Base-by-base conservation (phyloP, 2,113 vertebrate species). In the Carlito syrichta region DNA sequence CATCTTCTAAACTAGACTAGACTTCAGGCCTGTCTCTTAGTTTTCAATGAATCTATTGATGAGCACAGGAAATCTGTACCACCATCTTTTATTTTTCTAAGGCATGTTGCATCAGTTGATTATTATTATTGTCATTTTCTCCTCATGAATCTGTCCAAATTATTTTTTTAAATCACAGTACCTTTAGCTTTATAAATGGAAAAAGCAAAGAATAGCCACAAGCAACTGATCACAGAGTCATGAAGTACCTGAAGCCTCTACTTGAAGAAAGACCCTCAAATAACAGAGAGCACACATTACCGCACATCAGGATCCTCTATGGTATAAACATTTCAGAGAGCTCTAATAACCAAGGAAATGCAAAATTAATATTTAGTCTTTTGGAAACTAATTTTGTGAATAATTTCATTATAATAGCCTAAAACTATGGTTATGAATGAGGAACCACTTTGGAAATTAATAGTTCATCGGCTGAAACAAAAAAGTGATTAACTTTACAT, bases 351-450 rank as follows among this genome's bases (percentile, higher is more conserved):
- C 68, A 22, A 82, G 48, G 81, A 95, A 62, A 91, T 66, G 35
- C 14, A 73, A 89, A 86, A 87, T 94, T 91, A 86, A 92, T 62
- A 90, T 86, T 95, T 66, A 48, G 40, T 69, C 32, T 88, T 93
- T 96, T 71, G 3, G n/a, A 94, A 97, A 85, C 14, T 77, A 88
- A 92, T 85, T 89, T 94, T 86, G 30, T 86, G 58, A 96, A 82
- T 95, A 74, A 94, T 89, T 88, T 91, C 8, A 91, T 82, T 88
- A 56, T 66, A 60, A 81, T 45, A 66, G 22, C 77, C 66, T 94
- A 85, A 71, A 85, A 54, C 86, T 69, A 40, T 56, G 19, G 22
- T 83, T 92, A 86, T 50, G 27, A 88, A 94, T 78, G 71, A 73
- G n/a, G 32, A 78, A 74, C 22, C n/a, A 83, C 50, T 87, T 90